These are phyloP conservation scores for Gambusia holbrooki DNA, from an alignment of 2,113 vertebrate species.

Conservation along the genomic window DNA sequence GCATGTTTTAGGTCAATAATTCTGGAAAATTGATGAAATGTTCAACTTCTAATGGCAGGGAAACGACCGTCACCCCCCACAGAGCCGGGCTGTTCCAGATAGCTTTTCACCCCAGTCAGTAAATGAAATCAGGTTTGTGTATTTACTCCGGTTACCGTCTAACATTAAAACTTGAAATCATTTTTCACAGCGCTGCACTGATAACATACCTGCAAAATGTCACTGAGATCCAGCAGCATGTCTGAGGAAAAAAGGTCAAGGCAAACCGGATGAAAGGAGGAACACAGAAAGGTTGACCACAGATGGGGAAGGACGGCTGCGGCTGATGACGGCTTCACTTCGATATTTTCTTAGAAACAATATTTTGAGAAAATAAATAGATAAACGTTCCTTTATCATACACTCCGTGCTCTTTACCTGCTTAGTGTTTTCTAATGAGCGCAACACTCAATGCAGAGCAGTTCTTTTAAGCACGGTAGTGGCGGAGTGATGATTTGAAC, in stretches of 20 bases:
- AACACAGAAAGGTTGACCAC: neutral
- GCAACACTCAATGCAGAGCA: neutral
- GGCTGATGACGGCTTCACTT: no score
- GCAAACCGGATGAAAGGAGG: neutral
- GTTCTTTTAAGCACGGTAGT: neutral
- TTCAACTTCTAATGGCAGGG: no score
- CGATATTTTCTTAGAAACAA: neutral
- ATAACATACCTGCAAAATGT: slow-evolving; percentile 90
- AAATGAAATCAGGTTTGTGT: neutral
- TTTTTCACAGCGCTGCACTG: neutral
- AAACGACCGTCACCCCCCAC: neutral
- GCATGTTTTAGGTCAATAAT: no score
- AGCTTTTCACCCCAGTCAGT: neutral
- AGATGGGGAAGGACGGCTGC: no score
- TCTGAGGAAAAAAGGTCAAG: slow-evolving; percentile 78
- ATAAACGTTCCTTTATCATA: neutral
- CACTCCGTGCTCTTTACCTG: no score
- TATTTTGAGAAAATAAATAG: neutral
- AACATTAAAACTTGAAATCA: neutral
- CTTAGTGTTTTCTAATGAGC: no score
- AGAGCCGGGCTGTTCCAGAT: neutral
- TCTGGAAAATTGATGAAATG: no score
- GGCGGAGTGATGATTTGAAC: neutral
- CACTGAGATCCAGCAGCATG: slow-evolving; percentile 97
- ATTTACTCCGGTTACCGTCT: neutral